phyloP scores from a whole-genome alignment of 37 sponge, comb jelly and placozoan species.

The Bolinopsis microptera region DNA sequence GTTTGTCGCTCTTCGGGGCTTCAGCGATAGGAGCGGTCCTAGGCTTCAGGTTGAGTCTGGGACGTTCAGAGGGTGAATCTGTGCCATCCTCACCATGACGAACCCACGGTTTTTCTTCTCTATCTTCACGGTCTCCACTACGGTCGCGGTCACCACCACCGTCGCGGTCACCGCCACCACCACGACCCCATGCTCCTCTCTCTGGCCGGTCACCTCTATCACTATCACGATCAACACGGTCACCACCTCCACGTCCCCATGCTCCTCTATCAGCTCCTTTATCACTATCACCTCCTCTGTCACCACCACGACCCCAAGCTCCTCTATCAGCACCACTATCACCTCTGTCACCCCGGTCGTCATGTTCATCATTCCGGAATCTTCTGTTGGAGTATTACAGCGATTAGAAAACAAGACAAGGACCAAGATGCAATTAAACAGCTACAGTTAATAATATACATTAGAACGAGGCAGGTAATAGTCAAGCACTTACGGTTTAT shows the following conservation, averaged over 20 bases:
- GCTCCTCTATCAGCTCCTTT: too few species aligned
- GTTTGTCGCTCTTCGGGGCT: background rate
- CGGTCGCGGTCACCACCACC: background rate
- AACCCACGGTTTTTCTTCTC: background rate
- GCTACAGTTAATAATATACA: too few species aligned
- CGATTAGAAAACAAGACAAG: background rate
- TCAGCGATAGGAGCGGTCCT: background rate
- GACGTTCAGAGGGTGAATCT: background rate
- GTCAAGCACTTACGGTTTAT: constrained; percentile 27
- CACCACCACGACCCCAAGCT: too few species aligned
- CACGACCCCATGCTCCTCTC: background rate
- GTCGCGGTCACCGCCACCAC: background rate
- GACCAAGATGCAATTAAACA: background rate
- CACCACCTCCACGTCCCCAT: background rate
- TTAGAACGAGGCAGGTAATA: too few species aligned
- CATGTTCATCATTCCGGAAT: constrained; percentile 30
- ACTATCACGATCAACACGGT: background rate
- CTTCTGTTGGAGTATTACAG: background rate
- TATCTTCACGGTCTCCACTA: background rate
- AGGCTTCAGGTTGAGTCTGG: constrained; percentile 43
- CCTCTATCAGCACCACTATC: background rate
- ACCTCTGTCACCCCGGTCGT: background rate
- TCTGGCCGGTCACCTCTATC: background rate
- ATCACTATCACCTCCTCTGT: background rate
- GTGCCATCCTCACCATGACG: background rate